phyloP scores from a whole-genome alignment of 92 coral and sea anemone species.

The Zoanthus sansibaricus region DNA sequence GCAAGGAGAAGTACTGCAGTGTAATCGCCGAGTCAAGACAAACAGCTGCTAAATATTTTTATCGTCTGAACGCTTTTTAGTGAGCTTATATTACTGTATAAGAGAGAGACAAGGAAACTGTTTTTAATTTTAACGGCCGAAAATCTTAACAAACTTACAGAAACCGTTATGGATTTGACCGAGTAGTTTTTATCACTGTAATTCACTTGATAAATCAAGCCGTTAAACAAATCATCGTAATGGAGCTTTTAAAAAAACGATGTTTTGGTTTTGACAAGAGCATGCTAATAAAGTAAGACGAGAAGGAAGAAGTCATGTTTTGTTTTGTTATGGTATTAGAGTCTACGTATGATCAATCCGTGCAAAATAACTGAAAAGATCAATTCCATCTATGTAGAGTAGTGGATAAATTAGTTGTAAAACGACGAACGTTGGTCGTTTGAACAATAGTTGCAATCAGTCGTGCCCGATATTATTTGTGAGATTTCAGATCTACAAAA shows the following conservation, averaged over 20 bases:
- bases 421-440: background rate
- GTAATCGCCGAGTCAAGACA: background rate
- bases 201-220: constrained; percentile 7
- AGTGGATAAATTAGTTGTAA: background rate
- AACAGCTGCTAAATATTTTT: background rate
- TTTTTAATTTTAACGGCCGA: constrained; percentile 9
- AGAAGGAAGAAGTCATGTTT: background rate
- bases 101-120: background rate
- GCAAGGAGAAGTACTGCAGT: background rate
- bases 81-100: background rate
- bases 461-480: background rate
- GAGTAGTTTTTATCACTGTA: constrained; percentile 6
- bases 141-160: background rate
- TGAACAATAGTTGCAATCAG: background rate
- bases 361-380: background rate
- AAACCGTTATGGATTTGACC: constrained; percentile 3
- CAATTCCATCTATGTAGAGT: background rate
- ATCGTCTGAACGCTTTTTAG: background rate
- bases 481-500: too few species aligned
- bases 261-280: background rate
- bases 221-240: constrained; percentile 2
- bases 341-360: background rate
- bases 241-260: background rate
- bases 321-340: background rate
- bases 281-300: background rate